Evolutionary conservation across 23 tunicate genomes (phyloP).

Genomic region (Styela clava): DNA sequence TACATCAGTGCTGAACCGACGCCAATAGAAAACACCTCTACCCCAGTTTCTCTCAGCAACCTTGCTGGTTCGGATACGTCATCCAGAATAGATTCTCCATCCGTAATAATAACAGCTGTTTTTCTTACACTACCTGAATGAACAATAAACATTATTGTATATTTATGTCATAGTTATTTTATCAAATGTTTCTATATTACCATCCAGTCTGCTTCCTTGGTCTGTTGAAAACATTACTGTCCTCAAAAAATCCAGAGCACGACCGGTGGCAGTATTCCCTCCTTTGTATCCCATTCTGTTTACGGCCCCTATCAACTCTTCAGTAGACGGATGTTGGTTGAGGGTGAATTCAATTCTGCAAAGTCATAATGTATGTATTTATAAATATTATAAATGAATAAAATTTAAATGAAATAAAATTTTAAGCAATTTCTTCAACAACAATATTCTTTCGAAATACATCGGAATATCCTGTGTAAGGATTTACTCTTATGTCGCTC

Average conservation of each 20-base stretch:
- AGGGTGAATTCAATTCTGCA: slow-evolving; percentile 80
- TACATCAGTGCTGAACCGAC: slow-evolving; percentile 74
- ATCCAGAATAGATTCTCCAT: slow-evolving; percentile 97
- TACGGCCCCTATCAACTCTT: slow-evolving; percentile 57
- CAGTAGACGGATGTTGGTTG: slow-evolving; percentile 64
- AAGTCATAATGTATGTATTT: neutral
- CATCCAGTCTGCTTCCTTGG: slow-evolving; percentile 61
- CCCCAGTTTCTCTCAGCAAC: slow-evolving; percentile 57
- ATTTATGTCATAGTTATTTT: neutral
- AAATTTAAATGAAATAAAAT: neutral
- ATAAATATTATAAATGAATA: no score
- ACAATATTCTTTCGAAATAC: no score
- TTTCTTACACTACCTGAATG: slow-evolving; percentile 42
- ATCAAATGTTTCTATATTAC: neutral
- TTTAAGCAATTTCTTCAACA: no score
- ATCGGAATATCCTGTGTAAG: no score
- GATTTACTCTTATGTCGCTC: no score
- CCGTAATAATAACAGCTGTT: slow-evolving; percentile 87
- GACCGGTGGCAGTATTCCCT: slow-evolving; percentile 98
- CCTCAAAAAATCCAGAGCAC: slow-evolving; percentile 67
- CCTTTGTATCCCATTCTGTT: slow-evolving; percentile 80
- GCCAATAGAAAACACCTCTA: slow-evolving; percentile 93
- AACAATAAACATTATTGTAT: neutral
- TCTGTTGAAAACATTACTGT: slow-evolving; percentile 50
- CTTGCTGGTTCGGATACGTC: slow-evolving; percentile 83